These are phyloP conservation scores for Aplocera efformata DNA, from an alignment of 2,888 invertebrate genomes.

Conservation along the genomic window DNA sequence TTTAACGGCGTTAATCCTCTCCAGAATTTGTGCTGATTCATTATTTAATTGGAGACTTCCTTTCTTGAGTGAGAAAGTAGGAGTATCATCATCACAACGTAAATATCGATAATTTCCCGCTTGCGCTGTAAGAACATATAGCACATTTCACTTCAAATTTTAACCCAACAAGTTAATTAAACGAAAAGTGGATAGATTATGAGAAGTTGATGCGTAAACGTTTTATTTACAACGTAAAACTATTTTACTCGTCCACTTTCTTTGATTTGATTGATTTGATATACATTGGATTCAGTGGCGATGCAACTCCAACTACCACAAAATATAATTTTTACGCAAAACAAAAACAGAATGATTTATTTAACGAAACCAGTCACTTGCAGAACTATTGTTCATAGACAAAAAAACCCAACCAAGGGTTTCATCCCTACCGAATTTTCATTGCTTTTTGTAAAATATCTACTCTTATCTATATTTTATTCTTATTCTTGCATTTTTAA, in stretches of 20 bases:
- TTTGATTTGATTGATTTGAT: constrained; percentile 16
- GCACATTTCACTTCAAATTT: constrained; percentile 18
- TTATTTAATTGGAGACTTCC: constrained; percentile 50
- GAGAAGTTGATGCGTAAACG: neutral
- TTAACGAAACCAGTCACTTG: too few relatives aligned
- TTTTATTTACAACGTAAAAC: constrained; percentile 28
- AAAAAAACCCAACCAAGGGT: too few relatives aligned
- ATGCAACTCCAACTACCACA: too few relatives aligned
- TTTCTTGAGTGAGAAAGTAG: constrained; percentile 37
- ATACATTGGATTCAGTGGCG: neutral
- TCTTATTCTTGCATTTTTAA: too few relatives aligned
- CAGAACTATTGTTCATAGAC: too few relatives aligned
- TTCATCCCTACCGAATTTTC: too few relatives aligned
- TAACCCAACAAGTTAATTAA: neutral
- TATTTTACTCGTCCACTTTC: constrained; percentile 9
- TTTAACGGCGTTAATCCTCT: constrained; percentile 61
- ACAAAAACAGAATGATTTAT: too few relatives aligned
- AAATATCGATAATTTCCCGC: constrained; percentile 16
- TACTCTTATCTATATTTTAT: too few relatives aligned
- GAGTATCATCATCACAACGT: constrained; percentile 39
- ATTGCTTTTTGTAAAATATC: too few relatives aligned
- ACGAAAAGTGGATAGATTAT: constrained; percentile 22
- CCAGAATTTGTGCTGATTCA: constrained; percentile 77
- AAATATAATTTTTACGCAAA: too few relatives aligned
- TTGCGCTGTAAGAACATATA: constrained; percentile 12